phyloP scores from a whole-genome alignment of 1,140 invertebrate genomes.

The Neoseiulus cucumeris region DNA sequence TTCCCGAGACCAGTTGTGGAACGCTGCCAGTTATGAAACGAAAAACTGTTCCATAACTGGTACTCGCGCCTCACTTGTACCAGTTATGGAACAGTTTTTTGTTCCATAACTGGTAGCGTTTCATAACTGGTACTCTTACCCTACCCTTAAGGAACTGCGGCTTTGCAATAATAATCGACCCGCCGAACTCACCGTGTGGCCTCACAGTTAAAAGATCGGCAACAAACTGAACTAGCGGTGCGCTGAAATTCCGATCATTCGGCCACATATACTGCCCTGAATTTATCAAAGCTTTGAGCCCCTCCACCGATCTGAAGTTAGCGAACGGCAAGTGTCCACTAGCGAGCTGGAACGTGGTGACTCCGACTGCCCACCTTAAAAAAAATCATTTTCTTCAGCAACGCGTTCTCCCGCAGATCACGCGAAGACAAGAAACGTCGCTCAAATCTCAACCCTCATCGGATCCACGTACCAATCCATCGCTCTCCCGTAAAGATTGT shows the following conservation, averaged over 20 bases:
- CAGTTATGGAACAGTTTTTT: too few species aligned
- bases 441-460: background rate
- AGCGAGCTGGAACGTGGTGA: background rate
- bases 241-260: background rate
- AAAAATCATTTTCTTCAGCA: background rate
- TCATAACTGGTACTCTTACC: background rate
- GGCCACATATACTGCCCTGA: background rate
- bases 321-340: background rate
- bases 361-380: background rate
- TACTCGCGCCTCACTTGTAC: too few species aligned
- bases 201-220: background rate
- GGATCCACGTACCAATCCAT: conserved; percentile 2
- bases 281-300: background rate
- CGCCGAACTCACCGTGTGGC: background rate
- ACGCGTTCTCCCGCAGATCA: background rate
- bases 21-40: too few species aligned
- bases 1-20: too few species aligned
- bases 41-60: too few species aligned
- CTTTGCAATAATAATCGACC: background rate
- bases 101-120: too few species aligned
- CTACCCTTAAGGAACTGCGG: background rate
- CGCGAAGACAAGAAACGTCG: background rate
- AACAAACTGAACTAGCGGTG: background rate
- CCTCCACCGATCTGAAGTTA: background rate
- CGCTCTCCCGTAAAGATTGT: background rate